phyloP scores from a whole-genome alignment of 2,113 vertebrate species.

The Leucosticte australis region DNA sequence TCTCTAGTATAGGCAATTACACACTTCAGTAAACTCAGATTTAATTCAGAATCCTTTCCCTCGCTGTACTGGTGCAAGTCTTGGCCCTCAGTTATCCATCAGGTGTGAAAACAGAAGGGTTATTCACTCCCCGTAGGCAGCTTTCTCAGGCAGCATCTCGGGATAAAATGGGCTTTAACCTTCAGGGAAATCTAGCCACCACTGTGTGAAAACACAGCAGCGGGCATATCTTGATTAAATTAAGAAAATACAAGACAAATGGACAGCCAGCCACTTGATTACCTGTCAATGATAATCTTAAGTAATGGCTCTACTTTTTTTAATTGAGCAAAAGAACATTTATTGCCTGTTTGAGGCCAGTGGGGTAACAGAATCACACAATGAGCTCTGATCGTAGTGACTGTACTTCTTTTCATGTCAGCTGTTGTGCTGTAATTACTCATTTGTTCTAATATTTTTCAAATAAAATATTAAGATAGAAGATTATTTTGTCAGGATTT shows the following conservation, averaged over 20 bases:
- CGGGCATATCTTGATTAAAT: not conserved
- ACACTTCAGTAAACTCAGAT: not conserved
- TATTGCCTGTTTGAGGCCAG: not conserved
- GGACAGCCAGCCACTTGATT: not conserved
- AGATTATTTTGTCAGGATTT: not conserved
- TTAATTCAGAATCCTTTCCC: not conserved
- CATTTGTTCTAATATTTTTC: not conserved
- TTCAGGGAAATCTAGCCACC: not conserved
- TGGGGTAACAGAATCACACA: not conserved
- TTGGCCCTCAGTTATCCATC: not conserved
- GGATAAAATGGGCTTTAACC: not conserved
- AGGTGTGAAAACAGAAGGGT: slow-evolving; percentile 29
- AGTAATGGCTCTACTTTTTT: not conserved
- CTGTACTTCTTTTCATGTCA: not conserved
- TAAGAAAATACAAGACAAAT: not conserved
- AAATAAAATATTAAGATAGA: not conserved
- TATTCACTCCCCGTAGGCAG: not conserved
- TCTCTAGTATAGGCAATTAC: not conserved
- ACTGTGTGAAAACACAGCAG: not conserved
- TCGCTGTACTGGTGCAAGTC: not conserved
- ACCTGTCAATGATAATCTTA: not conserved
- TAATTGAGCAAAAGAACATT: not conserved
- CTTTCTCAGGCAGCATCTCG: not conserved
- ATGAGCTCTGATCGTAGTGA: not conserved
- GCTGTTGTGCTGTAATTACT: not conserved